phyloP scores from a whole-genome alignment of 35 echinoderm and acorn worm genomes.

The Lytechinus variegatus region DNA sequence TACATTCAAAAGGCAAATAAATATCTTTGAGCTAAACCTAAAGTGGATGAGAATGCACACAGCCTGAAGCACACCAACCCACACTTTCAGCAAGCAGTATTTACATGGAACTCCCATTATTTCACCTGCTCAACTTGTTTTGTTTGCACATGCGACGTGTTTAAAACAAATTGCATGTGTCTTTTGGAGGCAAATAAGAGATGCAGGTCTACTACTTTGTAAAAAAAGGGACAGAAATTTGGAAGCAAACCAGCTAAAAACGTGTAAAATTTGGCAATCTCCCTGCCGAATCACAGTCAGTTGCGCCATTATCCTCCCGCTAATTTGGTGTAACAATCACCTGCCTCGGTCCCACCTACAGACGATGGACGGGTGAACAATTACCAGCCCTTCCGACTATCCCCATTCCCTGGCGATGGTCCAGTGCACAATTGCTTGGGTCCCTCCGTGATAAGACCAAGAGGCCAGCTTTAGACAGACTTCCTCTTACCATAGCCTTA shows the following conservation, averaged over 20 bases:
- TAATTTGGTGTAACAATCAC: conserved; percentile 41
- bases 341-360: conserved; percentile 4
- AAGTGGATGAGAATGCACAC: not conserved
- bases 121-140: not conserved
- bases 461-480: not conserved
- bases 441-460: not conserved
- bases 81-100: not conserved
- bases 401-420: not conserved
- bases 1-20: not conserved
- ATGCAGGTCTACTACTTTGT: not conserved
- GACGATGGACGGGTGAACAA: conserved; percentile 18
- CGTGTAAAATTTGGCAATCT: conserved; percentile 11
- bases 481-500: not conserved
- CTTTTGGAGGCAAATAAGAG: not conserved
- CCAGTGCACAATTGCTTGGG: not conserved
- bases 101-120: not conserved
- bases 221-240: not conserved
- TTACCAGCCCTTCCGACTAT: conserved; percentile 11
- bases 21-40: not conserved
- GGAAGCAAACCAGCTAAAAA: not conserved
- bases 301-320: conserved; percentile 15
- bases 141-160: not conserved
- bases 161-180: not conserved
- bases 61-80: not conserved
- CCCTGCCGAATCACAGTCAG: conserved; percentile 6